These are phyloP conservation scores for Channallabes apus DNA, from an alignment of 2,797 vertebrate species.

Conservation along the genomic window DNA sequence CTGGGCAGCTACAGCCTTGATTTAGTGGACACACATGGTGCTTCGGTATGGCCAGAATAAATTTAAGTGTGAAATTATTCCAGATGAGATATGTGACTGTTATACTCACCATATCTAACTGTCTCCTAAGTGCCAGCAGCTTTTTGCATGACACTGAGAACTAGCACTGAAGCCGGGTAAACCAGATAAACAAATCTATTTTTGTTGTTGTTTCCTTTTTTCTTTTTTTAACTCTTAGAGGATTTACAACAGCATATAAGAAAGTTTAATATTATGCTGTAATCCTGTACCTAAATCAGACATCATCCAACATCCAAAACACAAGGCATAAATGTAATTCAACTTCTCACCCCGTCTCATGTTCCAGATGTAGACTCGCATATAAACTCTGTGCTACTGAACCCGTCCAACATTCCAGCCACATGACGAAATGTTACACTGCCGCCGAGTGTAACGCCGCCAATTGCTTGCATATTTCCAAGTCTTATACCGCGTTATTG, in stretches of 20 bases:
- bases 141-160: conserved; percentile 41
- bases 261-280: conserved; percentile 38
- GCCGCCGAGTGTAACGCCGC: not conserved
- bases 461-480: conserved; percentile 1
- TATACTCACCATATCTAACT: conserved; percentile 50
- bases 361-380: conserved; percentile 24
- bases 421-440: conserved; percentile 18
- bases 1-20: conserved; percentile 50
- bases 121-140: conserved; percentile 53
- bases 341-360: conserved; percentile 47
- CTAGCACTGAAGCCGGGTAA: conserved; percentile 24
- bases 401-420: conserved; percentile 30
- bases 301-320: conserved; percentile 35
- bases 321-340: conserved; percentile 43
- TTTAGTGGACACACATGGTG: conserved; percentile 55
- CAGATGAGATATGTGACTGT: conserved; percentile 61
- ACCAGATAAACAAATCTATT: conserved; percentile 2
- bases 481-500: not conserved
- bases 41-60: conserved; percentile 52
- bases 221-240: conserved; percentile 7
- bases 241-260: conserved; percentile 44
- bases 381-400: conserved; percentile 31
- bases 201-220: conserved; percentile 7
- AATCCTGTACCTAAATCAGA: conserved; percentile 39
- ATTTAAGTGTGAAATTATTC: conserved; percentile 61